Percentiles rank a stretch among this genome's conserved stretches.
Conservation (phyloP, 2,888 invertebrate genomes). For the Acanthococcus lagerstroemiae region DNA sequence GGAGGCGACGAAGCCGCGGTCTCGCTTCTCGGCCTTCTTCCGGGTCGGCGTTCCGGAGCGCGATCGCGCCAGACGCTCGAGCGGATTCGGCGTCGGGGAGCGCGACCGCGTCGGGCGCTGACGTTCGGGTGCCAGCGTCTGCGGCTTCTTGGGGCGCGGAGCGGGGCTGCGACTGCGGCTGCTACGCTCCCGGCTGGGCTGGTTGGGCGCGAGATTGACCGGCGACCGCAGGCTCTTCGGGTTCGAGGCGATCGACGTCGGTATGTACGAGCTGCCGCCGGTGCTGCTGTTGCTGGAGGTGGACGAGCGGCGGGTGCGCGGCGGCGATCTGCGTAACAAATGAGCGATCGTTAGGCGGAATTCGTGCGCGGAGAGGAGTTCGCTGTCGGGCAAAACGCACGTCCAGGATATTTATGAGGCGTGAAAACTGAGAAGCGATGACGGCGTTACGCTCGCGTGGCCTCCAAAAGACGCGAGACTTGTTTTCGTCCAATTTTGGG, state of each 20-base stretch:
- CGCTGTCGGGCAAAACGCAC: no score
- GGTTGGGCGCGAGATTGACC: slow-evolving; percentile 39
- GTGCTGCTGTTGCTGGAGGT: slow-evolving; percentile 45
- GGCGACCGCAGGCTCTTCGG: slow-evolving; percentile 35
- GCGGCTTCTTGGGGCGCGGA: slow-evolving; percentile 36
- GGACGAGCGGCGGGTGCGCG: slow-evolving; percentile 45
- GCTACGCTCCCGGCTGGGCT: slow-evolving; percentile 39
- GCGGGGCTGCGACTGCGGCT: slow-evolving; percentile 40
- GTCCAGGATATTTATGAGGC: no score
- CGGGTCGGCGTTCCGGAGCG: slow-evolving; percentile 22
- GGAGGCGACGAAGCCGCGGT: background rate
- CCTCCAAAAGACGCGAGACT: no score
- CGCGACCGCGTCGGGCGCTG: slow-evolving; percentile 17
- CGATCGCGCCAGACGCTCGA: background rate
- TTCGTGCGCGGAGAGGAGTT: no score
- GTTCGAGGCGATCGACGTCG: slow-evolving; percentile 38
- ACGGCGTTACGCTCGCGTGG: no score
- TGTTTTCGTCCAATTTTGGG: no score
- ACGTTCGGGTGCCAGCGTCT: slow-evolving; percentile 3
- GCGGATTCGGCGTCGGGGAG: slow-evolving; percentile 30
- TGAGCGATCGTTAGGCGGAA: no score
- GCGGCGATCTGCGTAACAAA: slow-evolving; percentile 45
- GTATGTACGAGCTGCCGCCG: slow-evolving; percentile 37
- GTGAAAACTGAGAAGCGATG: no score
- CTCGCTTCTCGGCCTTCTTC: background rate